phyloP scores from a whole-genome alignment of 2,888 invertebrate species.

The Lapara coniferarum region DNA sequence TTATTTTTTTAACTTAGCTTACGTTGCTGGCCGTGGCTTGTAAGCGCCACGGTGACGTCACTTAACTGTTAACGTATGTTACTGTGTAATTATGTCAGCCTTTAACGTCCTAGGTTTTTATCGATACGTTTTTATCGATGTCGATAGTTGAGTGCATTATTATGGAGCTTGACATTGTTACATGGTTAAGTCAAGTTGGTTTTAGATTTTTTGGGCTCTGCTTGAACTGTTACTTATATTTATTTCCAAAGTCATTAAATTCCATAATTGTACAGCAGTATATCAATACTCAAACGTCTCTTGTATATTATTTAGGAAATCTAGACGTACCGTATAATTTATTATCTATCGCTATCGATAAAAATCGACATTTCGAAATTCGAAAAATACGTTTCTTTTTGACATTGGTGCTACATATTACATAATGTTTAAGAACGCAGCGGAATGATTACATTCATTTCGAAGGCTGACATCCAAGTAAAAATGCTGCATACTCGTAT shows the following conservation, averaged over 20 bases:
- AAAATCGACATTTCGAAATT: constrained; percentile 27
- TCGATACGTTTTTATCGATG: constrained; percentile 11
- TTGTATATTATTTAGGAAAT: no score
- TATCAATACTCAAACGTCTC: no score
- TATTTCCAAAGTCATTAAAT: no score
- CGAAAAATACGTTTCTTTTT: constrained; percentile 12
- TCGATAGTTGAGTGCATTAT: background rate
- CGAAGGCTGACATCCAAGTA: constrained; percentile 9
- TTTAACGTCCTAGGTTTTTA: constrained; percentile 49
- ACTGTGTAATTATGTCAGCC: constrained; percentile 55
- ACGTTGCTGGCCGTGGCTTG: constrained; percentile 65
- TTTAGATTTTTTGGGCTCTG: no score
- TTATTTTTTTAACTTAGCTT: constrained; percentile 53
- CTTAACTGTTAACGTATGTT: constrained; percentile 71
- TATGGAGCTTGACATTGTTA: no score
- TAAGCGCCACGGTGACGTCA: constrained; percentile 63
- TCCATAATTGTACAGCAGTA: no score
- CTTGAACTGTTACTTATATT: no score
- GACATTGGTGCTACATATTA: constrained; percentile 24
- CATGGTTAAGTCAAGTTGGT: no score
- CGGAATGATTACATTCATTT: constrained; percentile 10
- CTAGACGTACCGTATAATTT: background rate
- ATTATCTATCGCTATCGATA: constrained; percentile 11
- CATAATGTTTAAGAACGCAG: constrained; percentile 1
- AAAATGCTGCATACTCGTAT: constrained; percentile 34